Evolutionary conservation across 2,113 vertebrate genomes (phyloP).

Genomic region (Gallinago undulata): DNA sequence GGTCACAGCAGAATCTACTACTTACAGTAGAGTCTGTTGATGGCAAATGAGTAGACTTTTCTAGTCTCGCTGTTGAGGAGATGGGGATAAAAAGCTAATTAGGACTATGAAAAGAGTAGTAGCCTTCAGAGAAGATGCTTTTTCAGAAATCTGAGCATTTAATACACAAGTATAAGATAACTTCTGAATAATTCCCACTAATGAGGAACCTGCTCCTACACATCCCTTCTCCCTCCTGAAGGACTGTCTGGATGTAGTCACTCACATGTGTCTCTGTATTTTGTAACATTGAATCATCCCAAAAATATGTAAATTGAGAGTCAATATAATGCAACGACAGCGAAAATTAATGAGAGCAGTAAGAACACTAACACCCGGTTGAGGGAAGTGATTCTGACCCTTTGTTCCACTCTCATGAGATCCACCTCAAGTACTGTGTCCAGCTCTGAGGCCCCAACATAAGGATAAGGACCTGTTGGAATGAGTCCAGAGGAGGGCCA

Average conservation of each 20-base stretch:
- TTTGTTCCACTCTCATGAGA: too few relatives aligned
- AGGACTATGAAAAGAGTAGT: background rate
- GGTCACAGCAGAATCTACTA: background rate
- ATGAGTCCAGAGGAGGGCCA: background rate
- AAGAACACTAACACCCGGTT: background rate
- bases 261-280: background rate
- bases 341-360: background rate
- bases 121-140: background rate
- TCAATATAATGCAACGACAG: background rate
- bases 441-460: too few relatives aligned
- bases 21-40: background rate
- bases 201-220: background rate
- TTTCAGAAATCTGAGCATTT: background rate
- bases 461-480: too few relatives aligned
- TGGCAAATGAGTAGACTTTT: background rate
- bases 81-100: background rate
- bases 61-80: background rate
- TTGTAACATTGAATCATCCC: background rate
- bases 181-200: background rate
- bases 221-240: background rate
- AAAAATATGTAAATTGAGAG: background rate
- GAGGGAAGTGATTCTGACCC: too few relatives aligned
- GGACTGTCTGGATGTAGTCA: background rate
- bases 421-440: too few relatives aligned
- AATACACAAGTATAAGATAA: background rate